Evolutionary conservation across 2,113 vertebrate species (phyloP), one percentile per base, ranked within the genome.

Genomic region (Bothrops jararaca): DNA sequence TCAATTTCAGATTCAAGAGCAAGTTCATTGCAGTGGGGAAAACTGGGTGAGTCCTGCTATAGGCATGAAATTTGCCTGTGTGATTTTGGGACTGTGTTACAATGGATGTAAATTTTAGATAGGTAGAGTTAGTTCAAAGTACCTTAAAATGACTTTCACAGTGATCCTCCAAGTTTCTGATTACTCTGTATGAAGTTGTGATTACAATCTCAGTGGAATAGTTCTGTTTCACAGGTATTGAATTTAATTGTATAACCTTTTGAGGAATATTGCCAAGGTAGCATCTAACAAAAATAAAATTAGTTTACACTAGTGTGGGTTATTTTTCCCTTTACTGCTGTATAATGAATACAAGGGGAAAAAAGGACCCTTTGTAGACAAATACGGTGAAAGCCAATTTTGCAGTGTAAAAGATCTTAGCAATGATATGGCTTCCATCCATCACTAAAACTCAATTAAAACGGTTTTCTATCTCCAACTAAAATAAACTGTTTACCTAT

Each of bases 401-500:
- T 97, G 95, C 96, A 89, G 94, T 94, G 96, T 97, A 97, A 97
- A 96, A 97, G 96, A 96, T 97, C 94, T 97, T 98, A 96, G 95
- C 97, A 97, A 90, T 95, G 97, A 96, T 97, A 98, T 98, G 97
- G 97, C 98, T 95, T 93, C 95, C 95, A 97, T 98, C 98, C 97
- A 97, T 99, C 98, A 98, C 94, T 98, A 98, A 97, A 98, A 97
- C 94, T 97, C 97, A 98, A 98, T 99, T 98, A 98, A 96, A 94
- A 94, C 89, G 96, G 96, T 95, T 95, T 97, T 97, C 97, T 97
- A 97, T 97, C 97, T 97, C 97, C 97, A 97, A 93, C 96, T 98
- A 98, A 98, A 98, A 98, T 98, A 98, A 98, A 98, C 97, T 98
- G 97, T 98, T 98, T 98, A 98, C 97, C 97, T 97, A 96, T 96